phyloP scores from a whole-genome alignment of 2,797 vertebrate genomes.

The Dromococcyx pavoninus region DNA sequence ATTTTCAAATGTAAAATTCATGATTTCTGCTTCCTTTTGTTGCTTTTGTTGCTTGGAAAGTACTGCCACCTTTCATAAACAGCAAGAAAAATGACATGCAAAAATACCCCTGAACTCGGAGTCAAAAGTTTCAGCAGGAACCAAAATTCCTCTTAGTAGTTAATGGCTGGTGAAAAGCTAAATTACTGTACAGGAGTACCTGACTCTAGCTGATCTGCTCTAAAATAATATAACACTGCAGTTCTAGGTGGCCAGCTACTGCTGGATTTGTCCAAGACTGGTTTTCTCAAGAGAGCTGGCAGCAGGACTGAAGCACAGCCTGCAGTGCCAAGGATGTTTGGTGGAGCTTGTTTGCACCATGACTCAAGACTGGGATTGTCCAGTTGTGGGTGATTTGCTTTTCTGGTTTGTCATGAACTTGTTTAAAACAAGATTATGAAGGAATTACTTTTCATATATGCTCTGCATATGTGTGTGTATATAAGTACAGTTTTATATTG shows the following conservation, averaged over 20 bases:
- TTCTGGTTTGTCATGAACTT: neutral
- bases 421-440: neutral
- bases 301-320: neutral
- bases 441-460: neutral
- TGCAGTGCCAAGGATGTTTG: neutral
- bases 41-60: neutral
- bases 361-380: neutral
- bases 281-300: neutral
- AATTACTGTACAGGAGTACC: neutral
- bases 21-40: neutral
- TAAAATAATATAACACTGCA: neutral
- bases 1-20: neutral
- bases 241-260: neutral
- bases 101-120: rapidly evolving
- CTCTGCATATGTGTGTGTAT: slow-evolving; percentile 37
- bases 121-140: neutral
- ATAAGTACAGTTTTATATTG: slow-evolving; percentile 56
- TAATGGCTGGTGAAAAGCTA: neutral
- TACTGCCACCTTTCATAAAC: neutral
- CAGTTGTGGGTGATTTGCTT: neutral
- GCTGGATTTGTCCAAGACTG: neutral
- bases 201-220: neutral
- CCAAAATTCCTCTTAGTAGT: neutral
- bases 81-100: neutral
- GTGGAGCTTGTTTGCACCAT: neutral